Evolutionary conservation across 2,888 invertebrate species (phyloP), one percentile per base, ranked within the genome.

Genomic region (Drosophila neonasuta): DNA sequence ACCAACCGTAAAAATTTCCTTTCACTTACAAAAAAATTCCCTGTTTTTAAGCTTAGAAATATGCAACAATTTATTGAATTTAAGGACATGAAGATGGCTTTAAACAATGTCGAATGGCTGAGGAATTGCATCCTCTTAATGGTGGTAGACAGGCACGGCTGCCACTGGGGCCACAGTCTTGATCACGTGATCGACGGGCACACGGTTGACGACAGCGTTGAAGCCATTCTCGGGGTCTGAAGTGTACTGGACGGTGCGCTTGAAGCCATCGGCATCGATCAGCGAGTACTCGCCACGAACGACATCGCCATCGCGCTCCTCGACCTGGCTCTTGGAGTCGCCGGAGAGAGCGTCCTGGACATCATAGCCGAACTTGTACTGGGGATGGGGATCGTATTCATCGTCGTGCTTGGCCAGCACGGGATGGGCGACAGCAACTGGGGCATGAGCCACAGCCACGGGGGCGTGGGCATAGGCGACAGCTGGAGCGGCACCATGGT

Each of bases 211-310:
- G 17, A 90, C 88, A 30, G 90, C 90, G 49, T 90, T 90, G 79
- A 91, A 90, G 15, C 90, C 90, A 54, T 89, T 85, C 24, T 89
- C 70, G 24, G 89, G 76, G 71, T 90, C 90, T 13, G 90, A 89
- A 24, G 90, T 89, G 59, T 90, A 90, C 17, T 87, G 87, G 2
- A 90, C 91, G 15, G 85, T 88, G 39, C 90, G 88, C 71, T 87
- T 88, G 69, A 74, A 88, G 11, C 91, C 91, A 85, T 91, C 91
- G 42, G 91, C 79, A 77, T 91, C 91, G 50, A 89, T 76, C 58
- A 91, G 67, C 0, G 90, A 90, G 71, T 91, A 91, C 59, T 89
- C 89, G 36, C 91, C 91, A 70, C 86, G 88, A 1, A 91, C 91
- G 24, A 89, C 83, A 75, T 91, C 90, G 17, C 91, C 91, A 72